Evolutionary conservation across 1,140 invertebrate species (phyloP).

Genomic region (Macrosteles quadrilineatus): DNA sequence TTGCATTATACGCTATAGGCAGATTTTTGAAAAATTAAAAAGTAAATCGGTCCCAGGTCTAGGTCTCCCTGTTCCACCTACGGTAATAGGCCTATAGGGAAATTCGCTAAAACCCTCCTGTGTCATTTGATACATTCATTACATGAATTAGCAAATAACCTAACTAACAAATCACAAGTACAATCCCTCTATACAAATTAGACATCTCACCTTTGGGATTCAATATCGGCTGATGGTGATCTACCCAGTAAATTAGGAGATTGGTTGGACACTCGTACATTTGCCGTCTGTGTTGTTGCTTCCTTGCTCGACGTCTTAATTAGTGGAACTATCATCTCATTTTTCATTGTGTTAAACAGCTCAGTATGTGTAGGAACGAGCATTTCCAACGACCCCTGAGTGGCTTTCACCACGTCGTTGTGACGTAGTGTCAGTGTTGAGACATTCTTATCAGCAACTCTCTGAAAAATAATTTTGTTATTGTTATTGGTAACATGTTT

Average conservation of each 20-base stretch:
- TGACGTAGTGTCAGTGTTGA: constrained; percentile 9
- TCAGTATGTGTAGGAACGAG: constrained; percentile 48
- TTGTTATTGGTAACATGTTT: neutral
- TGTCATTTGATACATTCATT: too few relatives aligned
- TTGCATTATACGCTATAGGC: too few relatives aligned
- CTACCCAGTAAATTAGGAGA: neutral
- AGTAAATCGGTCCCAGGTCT: too few relatives aligned
- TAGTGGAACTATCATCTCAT: constrained; percentile 53
- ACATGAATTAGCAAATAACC: too few relatives aligned
- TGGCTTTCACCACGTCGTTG: constrained; percentile 7
- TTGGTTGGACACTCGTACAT: neutral
- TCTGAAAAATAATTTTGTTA: neutral
- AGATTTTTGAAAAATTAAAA: too few relatives aligned
- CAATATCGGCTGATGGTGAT: neutral
- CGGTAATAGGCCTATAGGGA: too few relatives aligned
- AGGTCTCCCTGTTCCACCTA: too few relatives aligned
- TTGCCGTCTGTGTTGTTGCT: constrained; percentile 14
- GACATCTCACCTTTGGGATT: constrained; percentile 42
- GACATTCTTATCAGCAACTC: constrained; percentile 7
- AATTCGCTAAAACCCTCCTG: too few relatives aligned
- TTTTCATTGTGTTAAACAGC: constrained; percentile 51
- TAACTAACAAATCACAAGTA: too few relatives aligned
- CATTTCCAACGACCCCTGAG: neutral
- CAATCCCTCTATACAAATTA: too few relatives aligned
- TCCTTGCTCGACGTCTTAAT: constrained; percentile 39